Conservation (phyloP, 2,113 vertebrate genomes). For the Synchiropus splendidus region DNA sequence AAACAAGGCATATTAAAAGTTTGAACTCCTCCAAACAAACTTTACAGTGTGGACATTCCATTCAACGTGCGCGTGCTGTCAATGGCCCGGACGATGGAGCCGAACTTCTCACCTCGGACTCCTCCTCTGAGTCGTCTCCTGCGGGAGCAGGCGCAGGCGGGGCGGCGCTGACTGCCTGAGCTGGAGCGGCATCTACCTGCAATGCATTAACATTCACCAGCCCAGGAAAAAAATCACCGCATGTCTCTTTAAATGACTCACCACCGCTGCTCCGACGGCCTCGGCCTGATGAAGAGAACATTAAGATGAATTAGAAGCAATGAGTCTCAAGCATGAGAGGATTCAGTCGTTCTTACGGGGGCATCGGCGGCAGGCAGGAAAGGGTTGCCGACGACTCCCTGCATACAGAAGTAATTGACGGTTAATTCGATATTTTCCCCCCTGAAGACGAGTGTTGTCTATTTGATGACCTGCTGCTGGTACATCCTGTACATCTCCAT, state of each 20-base stretch:
- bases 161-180: conserved; percentile 2
- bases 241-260: conserved; percentile 3
- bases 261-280: conserved; percentile 9
- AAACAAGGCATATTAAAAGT: no score
- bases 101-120: conserved; percentile 36
- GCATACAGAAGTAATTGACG: conserved; percentile 1
- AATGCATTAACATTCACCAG: conserved; percentile 3
- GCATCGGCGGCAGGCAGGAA: conserved; percentile 40
- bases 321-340: neutral
- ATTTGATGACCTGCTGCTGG: conserved; percentile 55
- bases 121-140: conserved; percentile 52
- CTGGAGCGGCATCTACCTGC: conserved; percentile 25
- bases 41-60: no score
- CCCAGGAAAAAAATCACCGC: neutral
- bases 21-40: no score
- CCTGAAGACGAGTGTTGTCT: neutral
- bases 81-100: no score
- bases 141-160: conserved; percentile 9
- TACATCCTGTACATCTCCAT: conserved; percentile 64
- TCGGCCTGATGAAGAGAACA: conserved; percentile 22
- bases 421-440: neutral
- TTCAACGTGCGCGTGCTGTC: no score
- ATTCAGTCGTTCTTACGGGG: conserved; percentile 29
- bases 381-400: conserved; percentile 45
- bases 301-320: neutral